Conservation (phyloP, 1,140 invertebrate species). For the Camponotus pennsylvanicus region DNA sequence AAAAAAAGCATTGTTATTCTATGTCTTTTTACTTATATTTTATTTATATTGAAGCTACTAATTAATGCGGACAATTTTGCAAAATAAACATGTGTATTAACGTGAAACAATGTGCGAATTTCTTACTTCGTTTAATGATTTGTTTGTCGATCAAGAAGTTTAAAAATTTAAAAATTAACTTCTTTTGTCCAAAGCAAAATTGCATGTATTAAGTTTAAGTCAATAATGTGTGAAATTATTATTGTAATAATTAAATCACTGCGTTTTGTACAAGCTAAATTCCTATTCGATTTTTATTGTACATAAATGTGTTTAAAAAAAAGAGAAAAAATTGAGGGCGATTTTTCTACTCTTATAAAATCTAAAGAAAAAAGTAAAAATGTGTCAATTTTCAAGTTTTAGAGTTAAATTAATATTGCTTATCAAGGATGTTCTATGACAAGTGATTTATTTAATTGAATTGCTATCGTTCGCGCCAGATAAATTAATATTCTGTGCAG, state of each 20-base stretch:
- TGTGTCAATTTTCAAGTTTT: neutral
- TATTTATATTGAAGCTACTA: neutral
- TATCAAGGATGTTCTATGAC: neutral
- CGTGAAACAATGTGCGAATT: neutral
- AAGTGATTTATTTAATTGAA: neutral
- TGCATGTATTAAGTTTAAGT: neutral
- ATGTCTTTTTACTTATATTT: too few relatives aligned
- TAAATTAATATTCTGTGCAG: neutral
- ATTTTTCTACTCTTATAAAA: neutral
- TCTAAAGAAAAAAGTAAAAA: neutral
- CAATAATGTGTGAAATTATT: neutral
- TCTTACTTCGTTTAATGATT: neutral
- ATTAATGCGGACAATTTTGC: neutral
- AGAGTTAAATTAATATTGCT: conserved; percentile 13
- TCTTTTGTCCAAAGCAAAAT: neutral
- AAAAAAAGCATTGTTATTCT: neutral
- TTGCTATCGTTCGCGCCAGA: neutral
- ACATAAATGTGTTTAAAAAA: neutral
- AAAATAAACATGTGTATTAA: neutral
- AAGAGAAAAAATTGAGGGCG: neutral
- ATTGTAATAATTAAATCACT: too few relatives aligned
- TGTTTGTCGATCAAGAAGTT: neutral
- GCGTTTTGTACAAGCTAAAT: neutral
- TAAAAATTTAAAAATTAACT: conserved; percentile 23
- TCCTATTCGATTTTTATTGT: neutral